Evolutionary conservation across 2,797 vertebrate species (phyloP), one percentile per base, ranked within the genome.

Genomic region (Sebastes iracundus): DNA sequence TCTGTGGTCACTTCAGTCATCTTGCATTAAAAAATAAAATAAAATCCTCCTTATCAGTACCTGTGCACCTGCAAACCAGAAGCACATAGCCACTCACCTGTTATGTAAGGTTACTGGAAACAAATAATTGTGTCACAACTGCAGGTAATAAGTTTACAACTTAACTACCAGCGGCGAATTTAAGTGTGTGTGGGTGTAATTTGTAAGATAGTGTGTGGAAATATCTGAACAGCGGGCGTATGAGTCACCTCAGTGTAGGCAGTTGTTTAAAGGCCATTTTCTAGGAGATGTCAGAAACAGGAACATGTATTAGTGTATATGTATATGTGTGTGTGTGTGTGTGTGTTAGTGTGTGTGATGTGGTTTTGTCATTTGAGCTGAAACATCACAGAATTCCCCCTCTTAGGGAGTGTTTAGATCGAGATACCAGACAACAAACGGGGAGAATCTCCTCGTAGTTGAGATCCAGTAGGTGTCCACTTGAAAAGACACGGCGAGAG

Each of bases 211-310:
- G 73, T 72, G 68, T 87, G 78, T 86, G 71, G 86, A 88, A 92
- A 91, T 90, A 87, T 87, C 83, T 81, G 87, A 86, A 65, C 72
- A 88, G 79, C 87, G 82, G 85, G 88, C 38, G 28, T 81, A 77
- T 94, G 93, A 94, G 83, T 94, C 94, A 94, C 71, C 78, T 63
- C 58, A 27, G 61, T 74, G 92, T 93, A 81, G 93, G 90, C 87
- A 78, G 88, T 88, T 90, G 87, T 92, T 90, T 89, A 91, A 92
- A 93, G 85, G 84, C 74, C 87, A 85, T 85, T 90, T 92, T 91
- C 84, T 87, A 85, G 80, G 81, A 72, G 73, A 86, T 79, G 46
- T 73, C 53, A 89, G 80, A 92, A 90, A 88, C 79, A 77, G 76
- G 66, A 82, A 88, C 80, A 75, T 79, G 23, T 28, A 75, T 79